Base-by-base conservation (phyloP, 2,797 vertebrate species). In the Champsocephalus gunnari region DNA sequence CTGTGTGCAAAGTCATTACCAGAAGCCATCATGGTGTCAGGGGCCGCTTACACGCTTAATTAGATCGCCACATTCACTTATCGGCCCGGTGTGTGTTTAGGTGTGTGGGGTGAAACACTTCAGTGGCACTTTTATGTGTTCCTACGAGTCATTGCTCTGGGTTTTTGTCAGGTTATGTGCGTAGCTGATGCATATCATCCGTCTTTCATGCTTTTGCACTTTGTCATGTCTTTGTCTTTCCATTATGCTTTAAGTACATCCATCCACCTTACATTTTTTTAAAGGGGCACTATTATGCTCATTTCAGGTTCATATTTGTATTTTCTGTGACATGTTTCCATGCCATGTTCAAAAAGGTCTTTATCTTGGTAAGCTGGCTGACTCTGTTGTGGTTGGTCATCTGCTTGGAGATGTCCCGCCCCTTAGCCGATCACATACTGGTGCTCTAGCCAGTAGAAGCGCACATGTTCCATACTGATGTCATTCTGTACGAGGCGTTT, bases 1-100 rank as follows among this genome's bases (percentile, higher is more conserved):
- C 89, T 76, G 83, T 79, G 82, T 60, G 72, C 38, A 53, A 5
- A 82, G 76, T 90, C 86, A 76, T 88, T 80, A 83, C 75, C 73
- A 80, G 66, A 60, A 80, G 81, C 77, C 74, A 60, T 79, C 66
- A 5, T 34, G 76, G 71, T 68, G 75, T 4, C 71, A 83, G 77
- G 77, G 75, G 70, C 58, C 28, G n/a, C 68, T 83, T 77, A 83
- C 70, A 72, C 0, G 66, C 74, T 66, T 78, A 84, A 88, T 90
- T 89, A 88, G 66, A 32, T 47, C 6, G 41, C 68, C 77, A 63
- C 80, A 67, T 79, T 79, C 62, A 69, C 50, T 81, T 73, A 69
- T 34, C 12, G 3, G 38, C 50, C 16, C 28, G 1, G 41, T 41
- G 72, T 65, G 77, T 74, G 74, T 54, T n/a, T 48, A n/a, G 28